A percentile compares a stretch with the other conserved stretches of the same genome.
Conservation (phyloP, 1,140 invertebrate species). For the Caerostris extrusa region DNA sequence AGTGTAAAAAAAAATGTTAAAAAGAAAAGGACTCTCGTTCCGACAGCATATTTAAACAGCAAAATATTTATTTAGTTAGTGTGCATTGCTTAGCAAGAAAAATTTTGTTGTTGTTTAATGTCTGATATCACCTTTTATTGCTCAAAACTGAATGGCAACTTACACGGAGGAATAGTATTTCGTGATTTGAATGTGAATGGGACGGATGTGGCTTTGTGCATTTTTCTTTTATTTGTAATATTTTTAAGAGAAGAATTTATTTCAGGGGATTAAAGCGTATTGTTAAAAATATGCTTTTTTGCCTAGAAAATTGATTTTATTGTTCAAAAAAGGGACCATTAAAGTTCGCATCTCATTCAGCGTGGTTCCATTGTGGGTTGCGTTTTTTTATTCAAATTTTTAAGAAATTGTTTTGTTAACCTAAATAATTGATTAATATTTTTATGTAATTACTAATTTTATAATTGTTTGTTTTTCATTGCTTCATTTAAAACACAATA, state of each 20-base stretch:
- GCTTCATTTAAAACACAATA: too few relatives aligned
- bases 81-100: not conserved
- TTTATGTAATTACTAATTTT: too few relatives aligned
- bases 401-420: too few relatives aligned
- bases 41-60: constrained; percentile 1
- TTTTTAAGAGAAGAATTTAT: not conserved
- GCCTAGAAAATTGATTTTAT: too few relatives aligned
- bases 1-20: not conserved
- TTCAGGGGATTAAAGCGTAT: not conserved
- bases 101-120: not conserved
- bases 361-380: too few relatives aligned
- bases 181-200: not conserved
- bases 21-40: not conserved
- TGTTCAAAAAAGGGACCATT: too few relatives aligned
- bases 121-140: not conserved
- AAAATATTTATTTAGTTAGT: constrained; percentile 57
- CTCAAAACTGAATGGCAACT: not conserved
- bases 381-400: too few relatives aligned
- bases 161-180: not conserved
- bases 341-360: too few relatives aligned
- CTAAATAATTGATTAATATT: too few relatives aligned
- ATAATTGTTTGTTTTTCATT: too few relatives aligned
- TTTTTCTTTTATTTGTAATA: not conserved
- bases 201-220: not conserved
- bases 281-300: not conserved